Conservation (phyloP, 2,113 vertebrate species). For the Rhagologus leucostigma region DNA sequence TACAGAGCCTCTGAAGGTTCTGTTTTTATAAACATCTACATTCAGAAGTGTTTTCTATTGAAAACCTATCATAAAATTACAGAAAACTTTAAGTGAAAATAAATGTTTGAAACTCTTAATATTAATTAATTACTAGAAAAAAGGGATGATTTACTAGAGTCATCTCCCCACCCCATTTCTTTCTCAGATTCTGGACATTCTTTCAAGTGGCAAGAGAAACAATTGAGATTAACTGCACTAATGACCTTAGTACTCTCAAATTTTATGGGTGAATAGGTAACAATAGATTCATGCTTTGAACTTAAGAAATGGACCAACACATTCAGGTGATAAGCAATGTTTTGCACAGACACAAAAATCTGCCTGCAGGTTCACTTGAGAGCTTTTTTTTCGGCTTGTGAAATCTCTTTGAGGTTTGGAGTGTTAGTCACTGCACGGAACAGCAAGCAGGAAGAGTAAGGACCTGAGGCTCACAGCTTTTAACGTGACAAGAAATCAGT, state of each 20-base stretch:
- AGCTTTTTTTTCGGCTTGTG: neutral
- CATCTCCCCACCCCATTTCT: neutral
- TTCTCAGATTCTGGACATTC: neutral
- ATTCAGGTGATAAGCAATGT: neutral
- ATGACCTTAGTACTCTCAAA: neutral
- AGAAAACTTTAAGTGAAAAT: neutral
- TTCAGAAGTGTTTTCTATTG: neutral
- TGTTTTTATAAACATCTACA: neutral
- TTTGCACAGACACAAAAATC: neutral
- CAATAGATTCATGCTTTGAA: neutral
- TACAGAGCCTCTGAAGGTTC: neutral
- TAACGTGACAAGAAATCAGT: neutral
- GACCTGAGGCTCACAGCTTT: neutral
- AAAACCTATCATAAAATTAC: neutral
- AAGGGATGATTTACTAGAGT: neutral
- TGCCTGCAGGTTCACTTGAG: neutral
- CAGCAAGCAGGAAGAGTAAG: neutral
- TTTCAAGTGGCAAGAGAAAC: neutral
- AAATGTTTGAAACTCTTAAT: neutral
- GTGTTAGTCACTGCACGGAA: neutral
- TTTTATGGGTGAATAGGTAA: neutral
- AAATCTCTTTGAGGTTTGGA: neutral
- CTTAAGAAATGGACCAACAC: neutral
- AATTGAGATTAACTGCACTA: neutral
- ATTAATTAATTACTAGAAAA: neutral